phyloP scores from a whole-genome alignment of 2,797 vertebrate species.

The Eulemur coronatus region DNA sequence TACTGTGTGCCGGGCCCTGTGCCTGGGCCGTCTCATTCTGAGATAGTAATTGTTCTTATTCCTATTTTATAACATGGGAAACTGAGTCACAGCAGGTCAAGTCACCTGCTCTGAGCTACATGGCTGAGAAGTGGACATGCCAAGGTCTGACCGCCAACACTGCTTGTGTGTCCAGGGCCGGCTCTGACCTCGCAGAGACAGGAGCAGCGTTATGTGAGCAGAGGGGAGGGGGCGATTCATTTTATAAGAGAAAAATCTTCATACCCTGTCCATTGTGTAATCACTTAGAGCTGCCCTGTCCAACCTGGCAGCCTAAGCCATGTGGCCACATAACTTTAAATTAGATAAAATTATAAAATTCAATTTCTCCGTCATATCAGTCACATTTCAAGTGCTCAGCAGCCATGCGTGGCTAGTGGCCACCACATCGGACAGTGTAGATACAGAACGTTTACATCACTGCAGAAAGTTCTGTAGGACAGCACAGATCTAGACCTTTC shows the following conservation, averaged over 20 bases:
- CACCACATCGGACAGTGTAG: no score
- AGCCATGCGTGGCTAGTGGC: not conserved
- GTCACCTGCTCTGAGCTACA: not conserved
- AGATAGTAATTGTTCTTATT: not conserved
- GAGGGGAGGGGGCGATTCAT: not conserved
- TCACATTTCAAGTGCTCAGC: not conserved
- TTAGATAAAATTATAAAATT: not conserved
- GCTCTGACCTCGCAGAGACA: not conserved
- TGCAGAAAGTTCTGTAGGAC: not conserved
- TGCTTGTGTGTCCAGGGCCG: not conserved
- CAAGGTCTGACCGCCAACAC: not conserved
- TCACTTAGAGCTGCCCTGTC: not conserved
- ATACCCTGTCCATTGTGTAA: fast-evolving
- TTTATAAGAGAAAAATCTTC: not conserved
- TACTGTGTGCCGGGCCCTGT: not conserved
- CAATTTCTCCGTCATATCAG: not conserved
- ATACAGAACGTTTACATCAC: not conserved
- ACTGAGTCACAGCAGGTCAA: not conserved
- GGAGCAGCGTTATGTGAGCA: fast-evolving
- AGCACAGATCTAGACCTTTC: not conserved
- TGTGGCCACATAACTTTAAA: not conserved
- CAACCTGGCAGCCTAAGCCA: not conserved
- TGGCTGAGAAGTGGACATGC: not conserved
- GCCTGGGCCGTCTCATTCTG: not conserved
- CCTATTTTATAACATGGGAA: not conserved